Evolutionary conservation across 2,888 invertebrate genomes (phyloP).

Genomic region (Pyrocoelia pectoralis): DNA sequence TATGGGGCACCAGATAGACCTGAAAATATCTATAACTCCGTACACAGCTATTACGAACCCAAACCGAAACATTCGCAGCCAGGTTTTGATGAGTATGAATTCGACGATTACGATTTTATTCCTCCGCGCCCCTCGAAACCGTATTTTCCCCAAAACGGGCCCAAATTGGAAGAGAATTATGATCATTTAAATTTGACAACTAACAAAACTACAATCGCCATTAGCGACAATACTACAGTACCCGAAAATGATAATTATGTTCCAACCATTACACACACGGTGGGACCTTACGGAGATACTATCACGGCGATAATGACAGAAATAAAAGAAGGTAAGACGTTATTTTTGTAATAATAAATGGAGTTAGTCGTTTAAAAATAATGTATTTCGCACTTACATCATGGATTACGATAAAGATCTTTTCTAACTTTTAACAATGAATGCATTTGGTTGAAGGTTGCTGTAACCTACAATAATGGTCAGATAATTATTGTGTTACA

Average conservation of each 20-base stretch:
- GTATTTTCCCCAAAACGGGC: too few species aligned
- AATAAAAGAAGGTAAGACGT: conserved; percentile 52
- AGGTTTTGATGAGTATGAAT: not conserved
- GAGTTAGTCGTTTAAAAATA: conserved; percentile 23
- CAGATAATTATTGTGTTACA: conserved; percentile 36
- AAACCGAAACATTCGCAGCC: conserved; percentile 3
- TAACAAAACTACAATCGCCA: not conserved
- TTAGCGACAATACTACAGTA: not conserved
- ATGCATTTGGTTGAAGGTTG: conserved; percentile 37
- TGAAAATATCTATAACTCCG: too few species aligned
- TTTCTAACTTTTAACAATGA: conserved; percentile 36
- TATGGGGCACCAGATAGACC: conserved; percentile 24
- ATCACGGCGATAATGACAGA: conserved; percentile 57
- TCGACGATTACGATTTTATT: not conserved
- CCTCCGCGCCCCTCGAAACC: too few species aligned
- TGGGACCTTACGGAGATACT: conserved; percentile 52
- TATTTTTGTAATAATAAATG: conserved; percentile 20
- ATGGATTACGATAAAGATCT: conserved; percentile 36
- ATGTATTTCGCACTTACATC: conserved; percentile 38
- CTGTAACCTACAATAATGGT: conserved; percentile 39
- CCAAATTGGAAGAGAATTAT: too few species aligned
- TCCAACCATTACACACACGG: conserved; percentile 49
- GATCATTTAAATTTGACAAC: not conserved
- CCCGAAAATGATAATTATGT: conserved; percentile 11
- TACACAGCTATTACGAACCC: conserved; percentile 15